Evolutionary conservation across 2,113 vertebrate species (phyloP).

Genomic region (Eulacestoma nigropectus): DNA sequence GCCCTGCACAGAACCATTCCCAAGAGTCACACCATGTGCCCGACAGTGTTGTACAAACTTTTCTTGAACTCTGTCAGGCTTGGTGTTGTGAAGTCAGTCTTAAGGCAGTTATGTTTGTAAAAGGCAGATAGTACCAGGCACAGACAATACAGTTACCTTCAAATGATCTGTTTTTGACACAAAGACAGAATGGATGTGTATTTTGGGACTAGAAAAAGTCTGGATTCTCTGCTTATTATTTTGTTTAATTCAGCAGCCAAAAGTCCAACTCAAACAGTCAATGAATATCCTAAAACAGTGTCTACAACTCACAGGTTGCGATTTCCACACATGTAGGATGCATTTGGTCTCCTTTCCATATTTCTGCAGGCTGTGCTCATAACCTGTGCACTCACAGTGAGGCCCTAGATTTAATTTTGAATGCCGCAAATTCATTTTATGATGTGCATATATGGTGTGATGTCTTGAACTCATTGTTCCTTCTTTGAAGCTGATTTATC

Average conservation of each 20-base stretch:
- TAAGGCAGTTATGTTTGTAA: neutral
- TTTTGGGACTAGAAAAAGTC: neutral
- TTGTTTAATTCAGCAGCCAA: neutral
- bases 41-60: neutral
- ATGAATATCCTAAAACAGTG: neutral
- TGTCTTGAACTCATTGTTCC: neutral
- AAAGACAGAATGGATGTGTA: neutral
- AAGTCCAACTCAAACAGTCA: neutral
- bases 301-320: neutral
- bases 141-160: neutral
- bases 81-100: neutral
- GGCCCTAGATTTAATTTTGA: neutral
- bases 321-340: neutral
- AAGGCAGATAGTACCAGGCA: neutral
- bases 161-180: neutral
- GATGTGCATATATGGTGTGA: rapidly evolving
- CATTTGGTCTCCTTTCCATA: neutral
- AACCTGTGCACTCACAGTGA: neutral
- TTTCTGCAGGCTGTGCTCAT: neutral
- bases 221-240: neutral
- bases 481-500: neutral
- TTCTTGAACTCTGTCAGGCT: neutral
- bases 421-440: neutral
- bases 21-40: neutral
- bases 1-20: neutral